These are phyloP conservation scores for Hirudo medicinalis DNA, from an alignment of 1,140 invertebrate species.

Conservation along the genomic window DNA sequence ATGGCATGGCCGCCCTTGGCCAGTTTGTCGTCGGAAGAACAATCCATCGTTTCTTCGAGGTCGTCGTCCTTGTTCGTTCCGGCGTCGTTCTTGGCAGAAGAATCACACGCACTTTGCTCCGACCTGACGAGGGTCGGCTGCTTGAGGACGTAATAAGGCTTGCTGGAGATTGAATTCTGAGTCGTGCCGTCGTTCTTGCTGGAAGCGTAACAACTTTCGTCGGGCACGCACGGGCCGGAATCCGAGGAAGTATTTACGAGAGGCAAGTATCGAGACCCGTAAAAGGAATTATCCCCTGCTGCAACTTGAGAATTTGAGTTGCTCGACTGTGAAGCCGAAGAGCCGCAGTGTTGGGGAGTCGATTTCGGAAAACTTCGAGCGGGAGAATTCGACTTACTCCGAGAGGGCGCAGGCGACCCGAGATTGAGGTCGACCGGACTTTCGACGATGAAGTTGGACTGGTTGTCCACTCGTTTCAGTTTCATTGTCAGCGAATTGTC, in stretches of 20 bases:
- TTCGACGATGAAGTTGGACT: slow-evolving; percentile 2
- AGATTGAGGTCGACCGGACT: background rate
- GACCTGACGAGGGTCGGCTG: background rate
- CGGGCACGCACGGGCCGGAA: background rate
- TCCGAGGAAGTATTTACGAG: background rate
- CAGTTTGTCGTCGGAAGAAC: background rate
- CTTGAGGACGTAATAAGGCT: slow-evolving; percentile 1
- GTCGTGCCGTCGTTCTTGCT: background rate
- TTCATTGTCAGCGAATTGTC: slow-evolving; percentile 2
- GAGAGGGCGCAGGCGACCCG: background rate
- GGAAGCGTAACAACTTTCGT: background rate
- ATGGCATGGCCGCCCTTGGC: background rate
- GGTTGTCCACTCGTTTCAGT: slow-evolving; percentile 1
- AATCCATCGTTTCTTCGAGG: background rate
- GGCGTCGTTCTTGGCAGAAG: background rate
- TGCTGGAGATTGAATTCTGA: background rate
- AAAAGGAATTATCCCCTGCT: background rate
- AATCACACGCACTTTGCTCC: background rate
- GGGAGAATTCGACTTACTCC: background rate
- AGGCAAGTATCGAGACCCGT: background rate
- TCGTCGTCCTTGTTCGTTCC: background rate
- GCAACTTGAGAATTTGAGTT: background rate
- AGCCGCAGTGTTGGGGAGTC: background rate
- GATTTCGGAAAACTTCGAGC: background rate
- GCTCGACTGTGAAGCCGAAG: background rate